phyloP scores from a whole-genome alignment of 1,140 invertebrate species.

The Semibalanus balanoides region DNA sequence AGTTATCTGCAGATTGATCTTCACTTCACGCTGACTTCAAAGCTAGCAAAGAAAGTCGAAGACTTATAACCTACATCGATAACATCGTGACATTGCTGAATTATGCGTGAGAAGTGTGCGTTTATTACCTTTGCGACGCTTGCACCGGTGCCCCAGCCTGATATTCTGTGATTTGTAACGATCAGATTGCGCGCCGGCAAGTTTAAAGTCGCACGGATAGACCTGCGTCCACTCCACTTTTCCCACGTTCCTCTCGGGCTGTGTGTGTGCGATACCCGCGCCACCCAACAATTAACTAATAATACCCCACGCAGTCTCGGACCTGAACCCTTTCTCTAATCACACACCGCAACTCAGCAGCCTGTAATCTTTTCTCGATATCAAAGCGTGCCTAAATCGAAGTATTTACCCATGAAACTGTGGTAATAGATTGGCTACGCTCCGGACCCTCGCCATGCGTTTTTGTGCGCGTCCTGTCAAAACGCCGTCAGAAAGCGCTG shows the following conservation, averaged over 20 bases:
- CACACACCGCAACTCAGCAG: not conserved
- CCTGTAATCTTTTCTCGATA: not conserved
- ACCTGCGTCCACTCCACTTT: not conserved
- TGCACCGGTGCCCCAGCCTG: too few species aligned
- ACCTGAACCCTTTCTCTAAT: not conserved
- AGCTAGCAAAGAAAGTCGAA: too few species aligned
- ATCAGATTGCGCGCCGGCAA: too few species aligned
- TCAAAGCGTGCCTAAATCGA: not conserved
- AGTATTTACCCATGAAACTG: constrained; percentile 2
- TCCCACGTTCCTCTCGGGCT: not conserved
- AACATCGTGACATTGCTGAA: too few species aligned
- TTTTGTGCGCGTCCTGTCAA: not conserved
- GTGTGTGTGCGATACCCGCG: not conserved
- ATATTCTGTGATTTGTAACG: too few species aligned
- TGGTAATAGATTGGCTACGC: not conserved
- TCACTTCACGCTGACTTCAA: too few species aligned
- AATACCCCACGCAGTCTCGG: not conserved
- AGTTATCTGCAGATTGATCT: too few species aligned
- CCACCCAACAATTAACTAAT: not conserved
- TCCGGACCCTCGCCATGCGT: not conserved
- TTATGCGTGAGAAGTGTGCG: too few species aligned
- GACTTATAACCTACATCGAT: too few species aligned
- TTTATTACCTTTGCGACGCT: too few species aligned
- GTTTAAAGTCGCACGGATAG: too few species aligned
- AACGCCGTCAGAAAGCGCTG: not conserved